Conservation (phyloP, 2,797 vertebrate genomes). For the Lithobates pipiens region DNA sequence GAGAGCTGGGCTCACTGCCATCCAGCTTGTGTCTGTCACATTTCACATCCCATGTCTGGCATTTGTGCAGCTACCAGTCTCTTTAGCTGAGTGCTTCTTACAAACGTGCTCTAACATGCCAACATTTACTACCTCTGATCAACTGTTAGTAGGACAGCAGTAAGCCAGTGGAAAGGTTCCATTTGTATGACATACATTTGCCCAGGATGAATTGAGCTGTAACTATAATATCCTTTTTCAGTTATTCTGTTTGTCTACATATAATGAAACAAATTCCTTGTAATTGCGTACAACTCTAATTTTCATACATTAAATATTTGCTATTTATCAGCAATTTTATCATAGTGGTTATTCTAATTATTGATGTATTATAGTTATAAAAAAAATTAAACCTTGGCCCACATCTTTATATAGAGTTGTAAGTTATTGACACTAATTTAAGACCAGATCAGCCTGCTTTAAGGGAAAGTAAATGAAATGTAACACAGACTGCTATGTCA, state of each 20-base stretch:
- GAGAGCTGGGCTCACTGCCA: constrained; percentile 77
- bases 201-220: constrained; percentile 40
- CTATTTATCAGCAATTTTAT: neutral
- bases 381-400: no score
- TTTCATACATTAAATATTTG: neutral
- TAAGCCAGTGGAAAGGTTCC: constrained; percentile 36
- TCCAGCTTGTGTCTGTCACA: constrained; percentile 79
- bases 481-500: no score
- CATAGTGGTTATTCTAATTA: neutral
- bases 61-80: constrained; percentile 73
- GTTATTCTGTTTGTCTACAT: constrained; percentile 6
- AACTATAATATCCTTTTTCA: constrained; percentile 19
- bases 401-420: neutral
- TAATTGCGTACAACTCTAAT: constrained; percentile 1
- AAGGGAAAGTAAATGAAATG: neutral
- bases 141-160: constrained; percentile 68
- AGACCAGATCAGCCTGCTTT: neutral
- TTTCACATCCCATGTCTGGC: constrained; percentile 76
- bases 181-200: constrained; percentile 37
- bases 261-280: constrained; percentile 29
- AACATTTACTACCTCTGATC: constrained; percentile 69
- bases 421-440: neutral
- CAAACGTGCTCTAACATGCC: constrained; percentile 66
- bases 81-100: constrained; percentile 71
- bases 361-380: neutral